Percentiles rank a stretch among this genome's conserved stretches.
These are phyloP conservation scores for Scolopax bukidnonensis DNA, from an alignment of 2,797 vertebrate species.

Conservation along the genomic window DNA sequence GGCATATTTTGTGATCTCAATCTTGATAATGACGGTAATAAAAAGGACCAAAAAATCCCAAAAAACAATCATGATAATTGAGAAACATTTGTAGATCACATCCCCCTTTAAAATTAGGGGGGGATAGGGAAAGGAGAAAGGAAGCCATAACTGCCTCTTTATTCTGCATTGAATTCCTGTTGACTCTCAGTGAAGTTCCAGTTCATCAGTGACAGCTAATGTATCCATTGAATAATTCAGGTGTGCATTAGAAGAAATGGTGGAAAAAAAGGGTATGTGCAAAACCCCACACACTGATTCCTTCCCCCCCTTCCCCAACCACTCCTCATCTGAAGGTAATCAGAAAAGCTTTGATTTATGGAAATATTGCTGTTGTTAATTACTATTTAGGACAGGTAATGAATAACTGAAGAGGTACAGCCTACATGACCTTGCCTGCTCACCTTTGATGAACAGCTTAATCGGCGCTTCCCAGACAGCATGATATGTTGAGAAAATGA, in stretches of 20 bases:
- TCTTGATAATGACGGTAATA: not conserved
- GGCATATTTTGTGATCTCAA: not conserved
- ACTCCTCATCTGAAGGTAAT: slow-evolving; percentile 72
- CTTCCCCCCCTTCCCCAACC: not conserved
- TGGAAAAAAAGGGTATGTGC: not conserved
- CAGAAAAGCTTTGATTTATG: slow-evolving; percentile 82
- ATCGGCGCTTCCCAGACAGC: slow-evolving; percentile 83
- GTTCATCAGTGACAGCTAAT: not conserved
- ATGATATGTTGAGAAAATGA: slow-evolving; percentile 89
- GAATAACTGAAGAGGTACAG: slow-evolving; percentile 79
- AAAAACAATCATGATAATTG: not conserved
- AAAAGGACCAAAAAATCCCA: not conserved
- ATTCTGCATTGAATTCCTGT: not conserved
- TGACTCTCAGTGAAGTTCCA: not conserved
- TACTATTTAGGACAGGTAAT: slow-evolving; percentile 78
- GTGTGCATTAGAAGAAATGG: slow-evolving; percentile 23
- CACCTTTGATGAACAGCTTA: slow-evolving; percentile 83
- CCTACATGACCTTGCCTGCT: slow-evolving; percentile 78
- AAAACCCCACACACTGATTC: not conserved
- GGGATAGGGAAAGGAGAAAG: not conserved
- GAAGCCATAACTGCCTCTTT: not conserved
- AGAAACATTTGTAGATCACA: not conserved
- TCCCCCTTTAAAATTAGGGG: not conserved
- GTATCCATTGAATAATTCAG: slow-evolving; percentile 31
- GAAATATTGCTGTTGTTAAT: slow-evolving; percentile 82